Evolutionary conservation across 2,888 invertebrate genomes (phyloP), one percentile per base, ranked within the genome.

Genomic region (Pyralis farinalis): DNA sequence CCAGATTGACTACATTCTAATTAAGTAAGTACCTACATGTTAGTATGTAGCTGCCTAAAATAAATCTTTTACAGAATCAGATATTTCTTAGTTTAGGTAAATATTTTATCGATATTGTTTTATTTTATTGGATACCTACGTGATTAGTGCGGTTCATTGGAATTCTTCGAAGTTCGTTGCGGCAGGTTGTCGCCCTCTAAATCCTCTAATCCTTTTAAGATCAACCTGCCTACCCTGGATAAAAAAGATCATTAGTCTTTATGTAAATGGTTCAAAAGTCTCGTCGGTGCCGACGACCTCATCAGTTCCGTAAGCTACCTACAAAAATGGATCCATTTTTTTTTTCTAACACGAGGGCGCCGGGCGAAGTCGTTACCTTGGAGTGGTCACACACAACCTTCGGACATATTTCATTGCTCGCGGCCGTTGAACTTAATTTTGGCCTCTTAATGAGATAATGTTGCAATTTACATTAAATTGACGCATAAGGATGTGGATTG

Each of bases 361-460:
- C 58, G 70, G 53, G 58, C 60, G 47, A 51, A 53, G 55, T 54
- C 56, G 52, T 68, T 74, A 68, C 77, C 75, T 81, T 75, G 67
- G 47, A 58, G 54, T 60, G 63, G 50, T 65, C 55, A 60, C 66
- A 64, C 68, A 70, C 74, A 76, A 82, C 80, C 83, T 83, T 83
- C 77, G 65, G 47, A 51, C 52, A 59, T 73, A 73, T 76, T 77
- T 78, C 78, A 71, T 79, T 75, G 77, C 64, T 57, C 67, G 64
- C 65, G 85, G 79, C 74, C 85, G 57, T 51, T 72, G 77, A 83
- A 69, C 82, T 67, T 51, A 51, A 57, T 64, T 62, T 63, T 59
- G 58, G 58, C 61, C 21, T 40, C 42, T 36, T 49, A 46, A 51
- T 43, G 44, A 37, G 49, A 50, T 49, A 51, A 56, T 56, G 53